Conservation (phyloP, 2,113 vertebrate genomes). For the Promerops cafer region DNA sequence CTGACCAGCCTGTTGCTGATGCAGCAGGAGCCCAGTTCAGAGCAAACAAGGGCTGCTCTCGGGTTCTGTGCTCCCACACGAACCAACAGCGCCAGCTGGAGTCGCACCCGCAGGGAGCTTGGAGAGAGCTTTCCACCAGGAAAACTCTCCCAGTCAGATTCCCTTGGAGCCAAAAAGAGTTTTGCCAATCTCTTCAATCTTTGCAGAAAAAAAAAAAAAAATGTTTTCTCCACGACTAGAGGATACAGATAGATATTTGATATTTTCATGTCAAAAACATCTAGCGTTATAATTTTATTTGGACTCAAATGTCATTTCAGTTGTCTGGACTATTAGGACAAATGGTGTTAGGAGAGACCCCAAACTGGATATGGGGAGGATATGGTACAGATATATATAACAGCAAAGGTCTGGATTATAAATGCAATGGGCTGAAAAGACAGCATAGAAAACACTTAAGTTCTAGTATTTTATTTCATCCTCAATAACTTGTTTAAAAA, state of each 20-base stretch:
- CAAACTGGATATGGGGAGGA: not conserved
- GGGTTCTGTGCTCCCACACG: not conserved
- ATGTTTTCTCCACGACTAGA: not conserved
- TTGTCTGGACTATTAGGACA: not conserved
- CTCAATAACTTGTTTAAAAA: not conserved
- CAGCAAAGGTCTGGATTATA: not conserved
- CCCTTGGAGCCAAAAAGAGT: not conserved
- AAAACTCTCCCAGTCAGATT: not conserved
- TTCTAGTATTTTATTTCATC: not conserved
- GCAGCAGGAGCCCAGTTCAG: not conserved
- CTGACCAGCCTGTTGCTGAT: not conserved
- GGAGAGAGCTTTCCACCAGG: not conserved
- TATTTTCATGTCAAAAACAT: not conserved
- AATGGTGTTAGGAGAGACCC: not conserved
- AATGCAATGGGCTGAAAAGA: not conserved
- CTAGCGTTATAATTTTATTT: not conserved
- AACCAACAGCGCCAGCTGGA: slow-evolving; percentile 49
- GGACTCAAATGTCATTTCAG: not conserved
- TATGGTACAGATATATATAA: not conserved
- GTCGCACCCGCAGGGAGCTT: not conserved
- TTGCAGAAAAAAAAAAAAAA: not conserved
- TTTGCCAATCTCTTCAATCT: not conserved
- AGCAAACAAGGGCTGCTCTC: not conserved
- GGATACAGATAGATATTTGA: not conserved
- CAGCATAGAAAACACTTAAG: not conserved